Base-by-base conservation (phyloP, 1,140 invertebrate genomes). In the Euura saliciscinereae region DNA sequence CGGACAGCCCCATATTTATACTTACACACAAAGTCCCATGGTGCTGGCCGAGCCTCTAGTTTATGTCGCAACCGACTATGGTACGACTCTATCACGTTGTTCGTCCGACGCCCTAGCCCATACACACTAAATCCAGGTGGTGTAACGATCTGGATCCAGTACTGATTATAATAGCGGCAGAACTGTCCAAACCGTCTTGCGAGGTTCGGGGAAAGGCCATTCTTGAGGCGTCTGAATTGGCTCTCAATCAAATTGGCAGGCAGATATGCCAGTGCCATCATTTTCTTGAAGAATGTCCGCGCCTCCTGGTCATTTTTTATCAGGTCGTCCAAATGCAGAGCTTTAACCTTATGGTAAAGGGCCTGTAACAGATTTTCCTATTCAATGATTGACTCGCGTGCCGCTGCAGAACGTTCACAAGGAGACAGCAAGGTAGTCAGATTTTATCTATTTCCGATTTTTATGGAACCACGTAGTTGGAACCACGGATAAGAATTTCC, bases 21-120 rank as follows among this genome's bases (percentile, higher is more conserved):
- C 67, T 73, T 45, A 73, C 71, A n/a, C 45, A 73, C 3, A 65
- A 73, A 73, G 65, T 73, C 71, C 71, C 71, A 73, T 28, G 28
- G 28, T 28, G 28, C 28, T 28, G 28, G 28, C 28, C 28, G 28
- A 28, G 28, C 28, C 28, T 28, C 28, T 68, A 73, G 65, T 67
- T 64, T 43, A 42, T 42, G 46, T 5, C 71, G 46, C 2, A 73
- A 51, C 28, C 67, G 45, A 45, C 44, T 45, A 11, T 73, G 66
- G 51, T 73, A 72, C 1, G 71, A 67, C 13, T 72, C 71, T 6
- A 68, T 72, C 1, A 72, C 13, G 65, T 72, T 72, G 44, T 72
- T 72, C 1, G 71, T 72, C 0, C 66, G 65, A 4, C 64, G 64
- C 6, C 65, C 71, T 11, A 72, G 71, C 43, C 71, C 71, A 43